Evolutionary conservation across 2,888 invertebrate genomes (phyloP).

Genomic region (Alcis repandata): DNA sequence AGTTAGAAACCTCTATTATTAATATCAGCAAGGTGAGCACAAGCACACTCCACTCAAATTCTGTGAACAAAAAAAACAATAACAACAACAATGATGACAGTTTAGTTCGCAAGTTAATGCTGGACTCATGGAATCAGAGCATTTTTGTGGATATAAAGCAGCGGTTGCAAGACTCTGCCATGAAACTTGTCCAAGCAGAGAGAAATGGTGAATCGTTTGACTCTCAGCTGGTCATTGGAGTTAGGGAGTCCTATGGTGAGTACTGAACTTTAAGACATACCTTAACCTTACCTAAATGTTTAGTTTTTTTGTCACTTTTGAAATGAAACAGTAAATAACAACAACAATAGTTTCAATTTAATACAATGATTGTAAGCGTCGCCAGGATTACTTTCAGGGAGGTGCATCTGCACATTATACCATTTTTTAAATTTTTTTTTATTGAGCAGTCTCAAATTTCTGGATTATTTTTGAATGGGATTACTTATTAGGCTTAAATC

Average conservation of each 20-base stretch:
- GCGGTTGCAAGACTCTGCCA: constrained; percentile 96
- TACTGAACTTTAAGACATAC: constrained; percentile 6
- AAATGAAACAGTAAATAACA: no score
- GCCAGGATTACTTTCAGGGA: no score
- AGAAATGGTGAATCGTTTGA: constrained; percentile 99
- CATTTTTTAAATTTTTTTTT: no score
- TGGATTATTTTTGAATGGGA: no score
- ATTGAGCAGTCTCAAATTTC: no score
- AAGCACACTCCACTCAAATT: constrained; percentile 64
- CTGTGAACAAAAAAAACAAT: constrained; percentile 80
- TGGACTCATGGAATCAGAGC: constrained; percentile 99
- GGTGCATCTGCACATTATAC: no score
- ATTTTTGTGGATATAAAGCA: constrained; percentile 98
- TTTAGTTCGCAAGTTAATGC: constrained; percentile 97
- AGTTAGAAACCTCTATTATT: constrained; percentile 94
- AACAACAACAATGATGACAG: constrained; percentile 92
- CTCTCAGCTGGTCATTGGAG: constrained; percentile 98
- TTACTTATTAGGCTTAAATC: no score
- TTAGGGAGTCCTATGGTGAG: constrained; percentile 97
- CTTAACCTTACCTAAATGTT: no score
- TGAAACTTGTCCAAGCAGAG: constrained; percentile 98
- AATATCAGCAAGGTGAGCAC: constrained; percentile 79
- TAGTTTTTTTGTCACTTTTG: no score
- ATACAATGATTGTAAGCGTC: no score
- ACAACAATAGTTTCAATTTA: no score